These are phyloP conservation scores for Melanotaenia nigrans DNA, from an alignment of 2,797 vertebrate genomes.

Conservation along the genomic window DNA sequence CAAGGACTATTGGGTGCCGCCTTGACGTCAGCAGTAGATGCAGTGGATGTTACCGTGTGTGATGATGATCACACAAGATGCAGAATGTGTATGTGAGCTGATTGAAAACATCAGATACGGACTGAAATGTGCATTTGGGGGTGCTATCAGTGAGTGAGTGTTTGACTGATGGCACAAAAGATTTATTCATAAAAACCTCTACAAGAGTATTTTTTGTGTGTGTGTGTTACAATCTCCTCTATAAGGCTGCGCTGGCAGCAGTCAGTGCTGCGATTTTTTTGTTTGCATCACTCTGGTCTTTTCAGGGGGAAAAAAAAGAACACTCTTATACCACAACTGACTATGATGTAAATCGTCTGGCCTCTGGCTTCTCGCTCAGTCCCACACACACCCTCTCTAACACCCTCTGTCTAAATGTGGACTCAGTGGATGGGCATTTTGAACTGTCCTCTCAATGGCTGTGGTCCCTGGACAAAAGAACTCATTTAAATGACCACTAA, in stretches of 20 bases:
- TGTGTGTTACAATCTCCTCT: background rate
- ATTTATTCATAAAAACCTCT: constrained; percentile 1
- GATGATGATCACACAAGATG: constrained; percentile 20
- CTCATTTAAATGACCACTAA: constrained; percentile 86
- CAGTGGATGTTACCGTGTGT: constrained; percentile 41
- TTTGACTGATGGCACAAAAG: constrained; percentile 2
- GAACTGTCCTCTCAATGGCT: constrained; percentile 79
- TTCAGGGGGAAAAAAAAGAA: constrained; percentile 44
- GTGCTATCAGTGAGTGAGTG: constrained; percentile 3
- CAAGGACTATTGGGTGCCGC: constrained; percentile 51
- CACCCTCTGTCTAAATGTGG: constrained; percentile 76
- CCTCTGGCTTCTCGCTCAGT: constrained; percentile 48
- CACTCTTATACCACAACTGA: constrained; percentile 66
- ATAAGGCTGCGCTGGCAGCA: constrained; percentile 17
- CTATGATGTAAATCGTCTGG: constrained; percentile 79
- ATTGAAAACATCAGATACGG: constrained; percentile 25
- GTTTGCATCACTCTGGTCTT: constrained; percentile 57
- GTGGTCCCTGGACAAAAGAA: constrained; percentile 80
- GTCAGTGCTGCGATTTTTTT: constrained; percentile 42
- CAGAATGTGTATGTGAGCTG: constrained; percentile 23
- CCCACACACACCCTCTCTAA: constrained; percentile 53
- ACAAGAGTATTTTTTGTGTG: background rate
- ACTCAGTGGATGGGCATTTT: constrained; percentile 80
- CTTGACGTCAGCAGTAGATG: constrained; percentile 44
- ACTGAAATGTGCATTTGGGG: background rate